Conservation (phyloP, 2,113 vertebrate species). For the Ranitomeya imitator region DNA sequence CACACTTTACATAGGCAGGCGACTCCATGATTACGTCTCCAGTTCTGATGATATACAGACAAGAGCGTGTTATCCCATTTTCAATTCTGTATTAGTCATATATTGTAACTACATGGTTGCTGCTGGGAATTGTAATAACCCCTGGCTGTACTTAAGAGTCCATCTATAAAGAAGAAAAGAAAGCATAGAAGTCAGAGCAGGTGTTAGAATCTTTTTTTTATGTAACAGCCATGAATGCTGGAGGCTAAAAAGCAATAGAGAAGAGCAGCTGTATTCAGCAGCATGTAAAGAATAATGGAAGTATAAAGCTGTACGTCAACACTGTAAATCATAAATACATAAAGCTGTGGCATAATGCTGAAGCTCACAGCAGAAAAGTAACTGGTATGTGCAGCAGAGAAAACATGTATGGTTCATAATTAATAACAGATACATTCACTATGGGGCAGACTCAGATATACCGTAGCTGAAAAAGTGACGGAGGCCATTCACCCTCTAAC, state of each 20-base stretch:
- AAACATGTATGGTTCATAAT: background rate
- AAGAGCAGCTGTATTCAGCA: background rate
- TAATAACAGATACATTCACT: background rate
- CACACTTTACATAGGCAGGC: too few species aligned
- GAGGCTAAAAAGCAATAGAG: background rate
- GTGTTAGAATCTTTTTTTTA: background rate
- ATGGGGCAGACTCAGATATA: background rate
- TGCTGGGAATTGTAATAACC: background rate
- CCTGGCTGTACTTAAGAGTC: background rate
- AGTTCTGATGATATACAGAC: too few species aligned
- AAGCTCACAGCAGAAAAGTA: background rate
- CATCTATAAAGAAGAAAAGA: background rate
- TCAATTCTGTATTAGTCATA: too few species aligned
- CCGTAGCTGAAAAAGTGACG: background rate
- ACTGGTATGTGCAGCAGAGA: background rate
- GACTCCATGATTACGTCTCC: too few species aligned
- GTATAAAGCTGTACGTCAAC: background rate
- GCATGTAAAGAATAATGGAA: background rate
- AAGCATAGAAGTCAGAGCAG: background rate
- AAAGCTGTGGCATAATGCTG: background rate
- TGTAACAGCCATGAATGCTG: background rate
- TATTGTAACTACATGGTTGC: background rate
- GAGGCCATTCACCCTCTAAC: background rate
- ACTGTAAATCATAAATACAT: background rate
- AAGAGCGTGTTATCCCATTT: too few species aligned